Evolutionary conservation across 2,888 invertebrate species (phyloP).

Genomic region (Noctua fimbriata): DNA sequence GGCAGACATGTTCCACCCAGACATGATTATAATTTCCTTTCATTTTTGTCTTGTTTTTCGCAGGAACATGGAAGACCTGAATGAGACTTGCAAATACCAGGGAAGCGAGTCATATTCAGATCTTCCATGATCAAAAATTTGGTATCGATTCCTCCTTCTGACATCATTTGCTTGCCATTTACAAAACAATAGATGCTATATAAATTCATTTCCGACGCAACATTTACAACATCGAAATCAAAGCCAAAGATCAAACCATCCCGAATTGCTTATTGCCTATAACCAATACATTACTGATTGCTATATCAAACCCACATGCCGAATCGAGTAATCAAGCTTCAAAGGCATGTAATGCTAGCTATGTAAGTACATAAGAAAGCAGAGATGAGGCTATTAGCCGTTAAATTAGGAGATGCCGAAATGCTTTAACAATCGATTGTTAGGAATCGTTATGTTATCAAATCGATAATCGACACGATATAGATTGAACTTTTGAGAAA

Average conservation of each 20-base stretch:
- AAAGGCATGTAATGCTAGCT: slow-evolving; percentile 43
- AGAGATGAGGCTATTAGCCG: slow-evolving; percentile 35
- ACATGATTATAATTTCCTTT: background rate
- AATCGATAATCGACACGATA: slow-evolving; percentile 6
- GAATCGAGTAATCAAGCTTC: slow-evolving; percentile 45
- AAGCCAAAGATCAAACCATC: slow-evolving; percentile 42
- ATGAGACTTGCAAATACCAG: background rate
- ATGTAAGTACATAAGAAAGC: slow-evolving; percentile 23
- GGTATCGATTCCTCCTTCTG: background rate
- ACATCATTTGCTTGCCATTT: background rate
- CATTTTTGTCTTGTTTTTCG: background rate
- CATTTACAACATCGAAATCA: slow-evolving; percentile 25
- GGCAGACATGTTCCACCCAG: background rate
- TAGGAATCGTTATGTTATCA: background rate
- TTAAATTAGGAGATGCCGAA: slow-evolving; percentile 35
- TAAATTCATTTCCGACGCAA: slow-evolving; percentile 10
- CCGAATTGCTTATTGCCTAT: slow-evolving; percentile 40
- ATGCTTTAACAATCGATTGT: slow-evolving; percentile 21
- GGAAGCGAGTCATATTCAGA: background rate
- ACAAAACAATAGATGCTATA: background rate
- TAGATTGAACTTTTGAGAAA: slow-evolving; percentile 11
- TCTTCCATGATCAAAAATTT: background rate
- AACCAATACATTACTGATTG: slow-evolving; percentile 52
- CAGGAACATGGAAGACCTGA: background rate
- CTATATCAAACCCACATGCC: slow-evolving; percentile 50